Conservation (phyloP, 2,888 invertebrate genomes). For the Drosophila falleni region DNA sequence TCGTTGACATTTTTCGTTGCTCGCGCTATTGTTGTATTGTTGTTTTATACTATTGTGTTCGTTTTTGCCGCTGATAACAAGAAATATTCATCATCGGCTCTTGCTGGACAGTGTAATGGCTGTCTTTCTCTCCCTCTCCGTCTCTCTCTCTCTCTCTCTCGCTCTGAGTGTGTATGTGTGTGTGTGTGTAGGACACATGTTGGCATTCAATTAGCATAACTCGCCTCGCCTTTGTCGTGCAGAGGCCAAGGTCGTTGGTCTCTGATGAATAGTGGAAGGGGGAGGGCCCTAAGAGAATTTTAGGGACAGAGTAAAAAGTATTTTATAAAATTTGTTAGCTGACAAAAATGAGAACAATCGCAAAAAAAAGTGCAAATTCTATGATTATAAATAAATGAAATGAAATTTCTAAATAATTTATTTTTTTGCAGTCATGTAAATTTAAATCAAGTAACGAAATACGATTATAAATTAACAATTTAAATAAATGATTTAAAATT, state of each 20-base stretch:
- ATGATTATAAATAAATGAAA: no score
- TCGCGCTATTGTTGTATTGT: conserved; percentile 50
- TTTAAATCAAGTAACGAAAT: no score
- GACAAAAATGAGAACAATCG: no score
- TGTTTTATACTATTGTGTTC: conserved; percentile 66
- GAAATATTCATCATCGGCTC: conserved; percentile 16
- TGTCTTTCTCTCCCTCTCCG: background rate
- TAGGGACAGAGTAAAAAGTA: no score
- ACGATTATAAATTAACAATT: no score
- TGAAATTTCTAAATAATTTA: no score
- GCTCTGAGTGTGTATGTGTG: background rate
- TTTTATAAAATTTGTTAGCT: no score
- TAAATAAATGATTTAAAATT: no score
- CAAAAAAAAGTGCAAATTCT: no score
- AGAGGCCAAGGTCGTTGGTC: conserved; percentile 57
- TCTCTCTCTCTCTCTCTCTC: no score
- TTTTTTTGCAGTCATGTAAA: no score
- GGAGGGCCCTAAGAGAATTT: no score
- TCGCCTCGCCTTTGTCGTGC: conserved; percentile 20
- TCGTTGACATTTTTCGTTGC: conserved; percentile 77
- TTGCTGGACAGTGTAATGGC: conserved; percentile 43
- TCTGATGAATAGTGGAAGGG: conserved; percentile 9
- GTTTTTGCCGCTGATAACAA: conserved; percentile 56
- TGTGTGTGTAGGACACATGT: conserved; percentile 27
- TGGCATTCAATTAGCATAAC: conserved; percentile 55